Evolutionary conservation across 1,140 invertebrate genomes (phyloP).

Genomic region (Leptinotarsa texana): DNA sequence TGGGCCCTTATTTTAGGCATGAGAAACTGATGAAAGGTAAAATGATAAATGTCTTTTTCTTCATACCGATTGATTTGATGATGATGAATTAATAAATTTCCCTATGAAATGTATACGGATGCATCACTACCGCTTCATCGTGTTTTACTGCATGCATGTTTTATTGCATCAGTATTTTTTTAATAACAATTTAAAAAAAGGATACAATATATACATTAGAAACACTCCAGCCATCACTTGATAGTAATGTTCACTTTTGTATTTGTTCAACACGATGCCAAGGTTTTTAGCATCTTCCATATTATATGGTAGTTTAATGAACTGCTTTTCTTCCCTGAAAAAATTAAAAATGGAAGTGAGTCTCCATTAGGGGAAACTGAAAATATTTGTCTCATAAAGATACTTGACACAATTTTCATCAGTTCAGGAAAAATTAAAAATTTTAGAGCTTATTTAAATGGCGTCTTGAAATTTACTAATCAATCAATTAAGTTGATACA

Average conservation of each 20-base stretch:
- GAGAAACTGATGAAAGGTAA: too few relatives aligned
- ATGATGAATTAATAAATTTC: too few relatives aligned
- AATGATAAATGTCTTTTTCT: too few relatives aligned
- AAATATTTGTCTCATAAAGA: background rate
- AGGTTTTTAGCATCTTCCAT: constrained; percentile 96
- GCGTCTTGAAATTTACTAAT: too few relatives aligned
- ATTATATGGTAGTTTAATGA: constrained; percentile 90
- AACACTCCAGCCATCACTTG: constrained; percentile 90
- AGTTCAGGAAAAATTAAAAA: constrained; percentile 17
- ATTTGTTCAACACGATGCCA: constrained; percentile 86
- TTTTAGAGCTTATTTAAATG: background rate
- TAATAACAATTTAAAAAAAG: constrained; percentile 63
- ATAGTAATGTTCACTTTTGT: constrained; percentile 93
- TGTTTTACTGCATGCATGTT: too few relatives aligned
- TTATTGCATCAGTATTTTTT: too few relatives aligned
- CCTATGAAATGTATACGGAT: too few relatives aligned
- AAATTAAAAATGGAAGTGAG: constrained; percentile 22
- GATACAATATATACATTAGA: constrained; percentile 98
- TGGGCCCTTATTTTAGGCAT: too few relatives aligned
- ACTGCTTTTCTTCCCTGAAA: constrained; percentile 84
- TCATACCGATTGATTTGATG: too few relatives aligned
- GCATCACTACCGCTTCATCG: too few relatives aligned
- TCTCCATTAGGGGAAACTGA: background rate
- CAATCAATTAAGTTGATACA: background rate
- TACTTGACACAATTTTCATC: background rate